Evolutionary conservation across 2,888 invertebrate species (phyloP).

Genomic region (Clunio marinus): DNA sequence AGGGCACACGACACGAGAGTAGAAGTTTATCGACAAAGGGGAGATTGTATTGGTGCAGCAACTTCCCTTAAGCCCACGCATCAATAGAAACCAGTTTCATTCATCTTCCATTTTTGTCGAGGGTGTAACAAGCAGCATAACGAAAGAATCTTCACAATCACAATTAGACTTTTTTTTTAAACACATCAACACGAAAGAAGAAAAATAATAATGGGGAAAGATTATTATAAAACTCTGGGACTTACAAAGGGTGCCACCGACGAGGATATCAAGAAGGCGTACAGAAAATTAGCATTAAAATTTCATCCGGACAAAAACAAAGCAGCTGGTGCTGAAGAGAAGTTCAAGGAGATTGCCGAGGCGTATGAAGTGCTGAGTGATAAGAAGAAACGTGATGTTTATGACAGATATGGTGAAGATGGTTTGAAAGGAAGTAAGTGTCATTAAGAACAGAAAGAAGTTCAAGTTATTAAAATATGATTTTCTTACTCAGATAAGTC

Average conservation of each 20-base stretch:
- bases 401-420: conserved; percentile 90
- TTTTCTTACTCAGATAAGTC: conserved; percentile 20
- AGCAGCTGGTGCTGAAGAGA: conserved; percentile 88
- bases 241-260: conserved; percentile 81
- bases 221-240: conserved; percentile 93
- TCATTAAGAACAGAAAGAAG: background rate
- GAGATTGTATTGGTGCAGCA: too few relatives aligned
- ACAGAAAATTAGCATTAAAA: conserved; percentile 91
- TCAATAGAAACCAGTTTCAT: background rate
- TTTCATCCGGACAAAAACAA: conserved; percentile 99
- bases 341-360: conserved; percentile 95
- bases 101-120: background rate
- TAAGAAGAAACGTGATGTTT: conserved; percentile 90
- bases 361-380: conserved; percentile 97
- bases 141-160: background rate
- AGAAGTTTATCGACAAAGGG: too few relatives aligned
- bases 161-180: conserved; percentile 7
- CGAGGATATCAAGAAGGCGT: conserved; percentile 97
- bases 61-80: background rate
- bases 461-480: too few relatives aligned
- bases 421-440: conserved; percentile 73
- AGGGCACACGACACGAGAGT: background rate
- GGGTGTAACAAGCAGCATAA: background rate
- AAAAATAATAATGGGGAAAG: conserved; percentile 77
- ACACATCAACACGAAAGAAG: background rate